Percentiles rank a stretch among this genome's conserved stretches.
Evolutionary conservation across 2,113 vertebrate genomes (phyloP).

Genomic region (Platysternon megacephalum): DNA sequence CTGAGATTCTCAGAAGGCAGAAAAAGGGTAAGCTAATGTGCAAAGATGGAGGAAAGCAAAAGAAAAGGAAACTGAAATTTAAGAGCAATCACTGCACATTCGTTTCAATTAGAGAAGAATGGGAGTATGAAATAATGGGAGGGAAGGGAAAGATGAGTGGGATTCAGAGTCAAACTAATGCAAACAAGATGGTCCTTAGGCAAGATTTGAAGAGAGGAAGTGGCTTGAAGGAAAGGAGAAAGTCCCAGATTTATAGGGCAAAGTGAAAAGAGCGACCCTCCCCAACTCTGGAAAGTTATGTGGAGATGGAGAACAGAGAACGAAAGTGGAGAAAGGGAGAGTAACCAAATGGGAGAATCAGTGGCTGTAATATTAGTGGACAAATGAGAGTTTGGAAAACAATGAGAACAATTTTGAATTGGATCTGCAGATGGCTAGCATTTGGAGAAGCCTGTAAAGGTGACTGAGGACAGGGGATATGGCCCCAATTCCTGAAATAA

Average conservation of each 20-base stretch:
- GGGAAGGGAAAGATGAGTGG: constrained; percentile 58
- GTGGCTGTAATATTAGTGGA: background rate
- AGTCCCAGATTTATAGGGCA: background rate
- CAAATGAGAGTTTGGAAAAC: background rate
- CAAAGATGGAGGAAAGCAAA: background rate
- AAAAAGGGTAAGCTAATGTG: background rate
- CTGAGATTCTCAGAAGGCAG: background rate
- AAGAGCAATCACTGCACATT: constrained; percentile 19
- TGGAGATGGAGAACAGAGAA: background rate
- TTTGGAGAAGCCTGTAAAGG: background rate
- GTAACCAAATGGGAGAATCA: accelerated
- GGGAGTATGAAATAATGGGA: constrained; percentile 61
- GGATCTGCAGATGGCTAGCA: background rate
- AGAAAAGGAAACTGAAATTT: constrained; percentile 7
- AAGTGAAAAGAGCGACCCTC: background rate
- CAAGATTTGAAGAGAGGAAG: constrained; percentile 18
- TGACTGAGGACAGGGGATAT: background rate
- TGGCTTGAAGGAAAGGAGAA: background rate
- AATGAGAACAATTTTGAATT: background rate
- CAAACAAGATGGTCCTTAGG: constrained; percentile 58
- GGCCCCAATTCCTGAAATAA: background rate
- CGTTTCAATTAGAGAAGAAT: constrained; percentile 40
- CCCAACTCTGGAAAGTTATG: background rate
- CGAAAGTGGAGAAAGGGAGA: background rate
- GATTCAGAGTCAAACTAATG: constrained; percentile 1